These are phyloP conservation scores for Dinoponera quadriceps DNA, from an alignment of 1,140 invertebrate species.

Conservation along the genomic window DNA sequence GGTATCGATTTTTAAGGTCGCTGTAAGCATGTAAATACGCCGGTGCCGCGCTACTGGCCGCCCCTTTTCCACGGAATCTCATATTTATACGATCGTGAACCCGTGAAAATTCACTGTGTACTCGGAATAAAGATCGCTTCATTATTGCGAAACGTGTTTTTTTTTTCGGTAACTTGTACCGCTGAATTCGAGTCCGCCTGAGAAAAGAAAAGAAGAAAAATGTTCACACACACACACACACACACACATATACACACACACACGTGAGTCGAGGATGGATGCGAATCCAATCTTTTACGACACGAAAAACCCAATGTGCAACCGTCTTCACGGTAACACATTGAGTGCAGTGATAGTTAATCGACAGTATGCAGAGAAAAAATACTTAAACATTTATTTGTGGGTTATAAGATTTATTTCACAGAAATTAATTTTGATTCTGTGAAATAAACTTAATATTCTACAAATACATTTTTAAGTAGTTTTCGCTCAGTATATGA, in stretches of 20 bases:
- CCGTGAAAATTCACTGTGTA: not conserved
- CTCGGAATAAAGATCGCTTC: constrained; percentile 6
- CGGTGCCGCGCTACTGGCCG: not conserved
- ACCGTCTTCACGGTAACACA: not conserved
- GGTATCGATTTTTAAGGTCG: not conserved
- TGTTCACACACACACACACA: too few relatives aligned
- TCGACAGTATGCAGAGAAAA: too few relatives aligned
- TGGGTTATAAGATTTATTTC: too few relatives aligned
- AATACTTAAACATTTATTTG: too few relatives aligned
- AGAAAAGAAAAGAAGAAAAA: not conserved
- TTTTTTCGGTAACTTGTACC: not conserved
- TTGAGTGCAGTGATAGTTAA: too few relatives aligned
- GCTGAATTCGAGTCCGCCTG: not conserved
- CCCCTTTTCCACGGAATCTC: not conserved
- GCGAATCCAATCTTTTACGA: not conserved
- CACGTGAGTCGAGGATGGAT: not conserved
- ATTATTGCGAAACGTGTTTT: not conserved
- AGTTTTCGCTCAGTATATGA: too few relatives aligned
- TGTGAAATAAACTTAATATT: too few relatives aligned
- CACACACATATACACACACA: too few relatives aligned
- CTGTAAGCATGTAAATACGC: not conserved
- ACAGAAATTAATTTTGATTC: too few relatives aligned
- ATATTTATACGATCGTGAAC: not conserved
- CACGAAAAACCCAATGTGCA: not conserved
- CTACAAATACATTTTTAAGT: too few relatives aligned